A percentile compares a stretch with the other conserved stretches of the same genome.
Evolutionary conservation across 2,113 vertebrate species (phyloP).

Genomic region (Phalacrocorax pelagicus): DNA sequence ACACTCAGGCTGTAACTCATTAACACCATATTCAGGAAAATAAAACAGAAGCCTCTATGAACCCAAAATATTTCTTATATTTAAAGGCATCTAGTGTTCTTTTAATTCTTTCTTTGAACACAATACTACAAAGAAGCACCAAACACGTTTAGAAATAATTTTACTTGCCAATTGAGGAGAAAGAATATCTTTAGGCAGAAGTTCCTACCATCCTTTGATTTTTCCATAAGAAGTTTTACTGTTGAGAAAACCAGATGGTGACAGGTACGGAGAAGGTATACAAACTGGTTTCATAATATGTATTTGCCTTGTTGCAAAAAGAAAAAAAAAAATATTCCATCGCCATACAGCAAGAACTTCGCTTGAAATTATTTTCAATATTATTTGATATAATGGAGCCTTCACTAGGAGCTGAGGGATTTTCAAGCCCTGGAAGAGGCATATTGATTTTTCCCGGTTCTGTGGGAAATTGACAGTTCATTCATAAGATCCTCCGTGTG

Average conservation of each 20-base stretch:
- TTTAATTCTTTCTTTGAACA: not conserved
- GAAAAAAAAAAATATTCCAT: not conserved
- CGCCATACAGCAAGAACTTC: not conserved
- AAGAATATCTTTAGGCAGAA: not conserved
- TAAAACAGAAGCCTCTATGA: not conserved
- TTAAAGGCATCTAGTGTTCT: not conserved
- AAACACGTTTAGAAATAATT: not conserved
- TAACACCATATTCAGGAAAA: not conserved
- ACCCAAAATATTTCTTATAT: not conserved
- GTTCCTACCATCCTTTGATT: not conserved
- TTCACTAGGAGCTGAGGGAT: conserved; percentile 42
- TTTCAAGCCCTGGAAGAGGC: conserved; percentile 55
- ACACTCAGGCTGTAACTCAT: not conserved
- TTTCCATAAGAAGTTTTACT: not conserved
- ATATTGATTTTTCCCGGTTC: conserved; percentile 62
- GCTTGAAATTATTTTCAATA: conserved; percentile 11
- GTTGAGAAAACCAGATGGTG: not conserved
- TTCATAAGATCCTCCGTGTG: conserved; percentile 47
- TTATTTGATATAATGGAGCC: conserved; percentile 25
- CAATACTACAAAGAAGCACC: not conserved
- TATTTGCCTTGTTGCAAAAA: not conserved
- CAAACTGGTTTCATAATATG: not conserved
- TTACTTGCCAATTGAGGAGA: not conserved
- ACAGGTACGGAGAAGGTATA: not conserved
- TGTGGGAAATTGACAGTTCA: conserved; percentile 65